These are phyloP conservation scores for Sthenelais limicola DNA, from an alignment of 2,888 invertebrate species.

Conservation along the genomic window DNA sequence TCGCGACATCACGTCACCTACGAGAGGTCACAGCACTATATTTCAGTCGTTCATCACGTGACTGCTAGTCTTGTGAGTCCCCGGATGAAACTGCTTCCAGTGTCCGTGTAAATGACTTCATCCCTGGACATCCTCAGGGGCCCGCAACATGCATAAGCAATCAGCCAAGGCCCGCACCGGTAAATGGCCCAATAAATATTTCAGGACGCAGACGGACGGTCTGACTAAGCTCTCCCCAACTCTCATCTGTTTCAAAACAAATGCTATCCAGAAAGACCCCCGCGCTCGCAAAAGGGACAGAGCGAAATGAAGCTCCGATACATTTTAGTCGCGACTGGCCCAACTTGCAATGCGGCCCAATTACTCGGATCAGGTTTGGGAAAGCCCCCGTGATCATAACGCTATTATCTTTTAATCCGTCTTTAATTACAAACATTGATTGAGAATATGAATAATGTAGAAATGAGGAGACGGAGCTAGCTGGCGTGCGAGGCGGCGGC, in stretches of 20 bases:
- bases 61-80: slow-evolving; percentile 21
- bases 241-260: slow-evolving; percentile 3
- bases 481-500: background rate
- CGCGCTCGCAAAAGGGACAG: background rate
- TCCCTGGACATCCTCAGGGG: slow-evolving; percentile 10
- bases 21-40: slow-evolving; percentile 26
- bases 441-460: background rate
- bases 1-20: slow-evolving; percentile 26
- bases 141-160: slow-evolving; percentile 26
- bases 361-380: background rate
- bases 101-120: slow-evolving; percentile 35
- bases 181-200: slow-evolving; percentile 35
- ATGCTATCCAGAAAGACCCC: background rate
- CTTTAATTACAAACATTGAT: slow-evolving; percentile 27
- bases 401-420: slow-evolving; percentile 18
- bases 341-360: background rate
- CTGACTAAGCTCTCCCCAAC: slow-evolving; percentile 21
- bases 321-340: background rate
- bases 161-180: slow-evolving; percentile 4
- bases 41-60: slow-evolving; percentile 26
- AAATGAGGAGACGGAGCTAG: background rate
- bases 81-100: slow-evolving; percentile 23
- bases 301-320: slow-evolving; percentile 10
- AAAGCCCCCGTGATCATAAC: slow-evolving; percentile 24
- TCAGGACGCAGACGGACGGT: slow-evolving; percentile 18